phyloP scores from a whole-genome alignment of 2,113 vertebrate genomes.

The Myotis davidii region DNA sequence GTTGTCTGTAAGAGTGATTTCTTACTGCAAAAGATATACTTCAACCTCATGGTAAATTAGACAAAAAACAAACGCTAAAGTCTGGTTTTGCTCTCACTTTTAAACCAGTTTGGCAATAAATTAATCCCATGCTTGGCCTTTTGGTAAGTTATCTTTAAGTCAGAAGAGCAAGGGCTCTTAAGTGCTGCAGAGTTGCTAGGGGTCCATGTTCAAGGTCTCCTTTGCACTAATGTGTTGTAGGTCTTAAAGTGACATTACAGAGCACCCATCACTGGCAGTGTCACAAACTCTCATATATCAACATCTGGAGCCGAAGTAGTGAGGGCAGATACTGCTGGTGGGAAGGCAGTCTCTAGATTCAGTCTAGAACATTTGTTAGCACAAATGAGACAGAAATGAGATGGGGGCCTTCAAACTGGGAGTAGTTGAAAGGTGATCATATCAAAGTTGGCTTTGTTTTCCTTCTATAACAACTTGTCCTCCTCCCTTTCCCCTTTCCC shows the following conservation, averaged over 20 bases:
- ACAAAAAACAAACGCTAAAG: slow-evolving; percentile 41
- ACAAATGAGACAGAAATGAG: neutral
- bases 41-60: slow-evolving; percentile 57
- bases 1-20: slow-evolving; percentile 62
- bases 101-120: slow-evolving; percentile 63
- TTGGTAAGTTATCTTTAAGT: slow-evolving; percentile 55
- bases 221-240: neutral
- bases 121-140: slow-evolving; percentile 53
- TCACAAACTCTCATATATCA: neutral
- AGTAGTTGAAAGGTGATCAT: neutral
- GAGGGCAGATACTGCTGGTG: neutral
- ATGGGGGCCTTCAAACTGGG: neutral
- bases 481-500: neutral
- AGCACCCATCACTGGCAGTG: neutral
- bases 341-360: neutral
- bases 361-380: neutral
- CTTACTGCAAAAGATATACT: slow-evolving; percentile 39
- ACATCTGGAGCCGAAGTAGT: slow-evolving; percentile 39
- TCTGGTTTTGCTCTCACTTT: slow-evolving; percentile 47
- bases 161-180: slow-evolving; percentile 61
- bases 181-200: neutral
- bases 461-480: neutral
- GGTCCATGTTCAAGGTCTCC: slow-evolving; percentile 3
- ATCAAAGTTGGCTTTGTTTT: neutral
- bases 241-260: slow-evolving; percentile 40